These are phyloP conservation scores for Brachionichthys hirsutus DNA, from an alignment of 2,113 vertebrate genomes.

Conservation along the genomic window DNA sequence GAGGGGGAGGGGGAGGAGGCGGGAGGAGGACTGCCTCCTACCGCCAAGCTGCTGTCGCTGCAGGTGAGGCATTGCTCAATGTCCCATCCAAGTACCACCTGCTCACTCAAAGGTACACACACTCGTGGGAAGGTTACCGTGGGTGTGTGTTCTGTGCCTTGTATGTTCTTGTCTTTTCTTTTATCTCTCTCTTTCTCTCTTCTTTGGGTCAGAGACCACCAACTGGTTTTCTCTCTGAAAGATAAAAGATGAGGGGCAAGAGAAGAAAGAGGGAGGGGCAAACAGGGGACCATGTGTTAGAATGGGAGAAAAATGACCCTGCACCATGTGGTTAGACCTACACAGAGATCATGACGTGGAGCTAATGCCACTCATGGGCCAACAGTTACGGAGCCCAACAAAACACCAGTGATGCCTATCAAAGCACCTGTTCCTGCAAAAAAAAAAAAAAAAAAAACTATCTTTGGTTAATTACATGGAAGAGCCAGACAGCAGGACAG, in stretches of 20 bases:
- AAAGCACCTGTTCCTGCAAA: constrained; percentile 20
- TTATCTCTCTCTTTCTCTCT: constrained; percentile 6
- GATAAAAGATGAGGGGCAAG: constrained; percentile 36
- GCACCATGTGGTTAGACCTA: constrained; percentile 65
- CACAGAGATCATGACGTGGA: constrained; percentile 33
- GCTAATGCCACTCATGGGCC: constrained; percentile 37
- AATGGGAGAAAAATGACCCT: constrained; percentile 59
- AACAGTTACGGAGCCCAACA: constrained; percentile 9
- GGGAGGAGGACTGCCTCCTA: constrained; percentile 71
- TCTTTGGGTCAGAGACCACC: constrained; percentile 60
- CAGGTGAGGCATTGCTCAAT: constrained; percentile 78
- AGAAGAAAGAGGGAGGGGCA: constrained; percentile 40
- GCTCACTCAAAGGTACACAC: constrained; percentile 57
- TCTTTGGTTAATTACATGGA: constrained; percentile 54
- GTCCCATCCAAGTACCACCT: constrained; percentile 79
- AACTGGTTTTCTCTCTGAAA: constrained; percentile 63
- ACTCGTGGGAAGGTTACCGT: constrained; percentile 31
- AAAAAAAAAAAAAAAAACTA: neutral
- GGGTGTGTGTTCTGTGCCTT: constrained; percentile 31
- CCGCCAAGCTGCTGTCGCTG: constrained; percentile 78
- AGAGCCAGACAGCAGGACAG: constrained; percentile 44
- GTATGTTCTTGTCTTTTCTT: constrained; percentile 30
- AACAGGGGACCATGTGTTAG: constrained; percentile 66
- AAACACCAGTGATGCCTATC: constrained; percentile 7
- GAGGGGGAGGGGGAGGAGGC: constrained; percentile 58